Conservation (phyloP, 2,888 invertebrate genomes). For the Lasioglossum malachurum region DNA sequence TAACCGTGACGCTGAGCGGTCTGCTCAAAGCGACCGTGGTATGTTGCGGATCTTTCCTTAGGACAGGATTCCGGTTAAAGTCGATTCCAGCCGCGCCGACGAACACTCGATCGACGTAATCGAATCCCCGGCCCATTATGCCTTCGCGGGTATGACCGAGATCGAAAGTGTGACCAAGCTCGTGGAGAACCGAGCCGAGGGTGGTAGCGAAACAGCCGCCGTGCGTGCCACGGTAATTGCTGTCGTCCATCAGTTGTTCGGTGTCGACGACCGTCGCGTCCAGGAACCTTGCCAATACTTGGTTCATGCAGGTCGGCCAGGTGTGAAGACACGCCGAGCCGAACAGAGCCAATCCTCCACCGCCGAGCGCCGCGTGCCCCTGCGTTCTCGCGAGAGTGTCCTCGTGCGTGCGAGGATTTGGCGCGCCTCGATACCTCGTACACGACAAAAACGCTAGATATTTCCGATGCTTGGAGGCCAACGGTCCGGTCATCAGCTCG, state of each 20-base stretch:
- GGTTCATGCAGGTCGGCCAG: constrained; percentile 91
- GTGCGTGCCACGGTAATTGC: constrained; percentile 94
- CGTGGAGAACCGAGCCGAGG: constrained; percentile 96
- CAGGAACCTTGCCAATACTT: constrained; percentile 88
- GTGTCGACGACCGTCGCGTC: constrained; percentile 89
- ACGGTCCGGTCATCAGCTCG: constrained; percentile 90
- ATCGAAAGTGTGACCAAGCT: constrained; percentile 97
- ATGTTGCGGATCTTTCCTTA: constrained; percentile 87
- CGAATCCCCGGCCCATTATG: constrained; percentile 97
- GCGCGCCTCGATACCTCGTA: constrained; percentile 91
- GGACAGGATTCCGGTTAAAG: constrained; percentile 87
- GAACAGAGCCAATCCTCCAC: constrained; percentile 96
- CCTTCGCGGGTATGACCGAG: constrained; percentile 96
- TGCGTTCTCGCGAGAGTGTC: constrained; percentile 90
- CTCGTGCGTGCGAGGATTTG: constrained; percentile 89
- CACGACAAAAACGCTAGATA: constrained; percentile 96
- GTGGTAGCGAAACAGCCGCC: constrained; percentile 96
- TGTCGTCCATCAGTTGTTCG: constrained; percentile 93
- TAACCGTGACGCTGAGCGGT: constrained; percentile 88
- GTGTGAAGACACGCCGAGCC: constrained; percentile 96
- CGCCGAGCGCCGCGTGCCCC: constrained; percentile 96
- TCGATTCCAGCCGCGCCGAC: constrained; percentile 88
- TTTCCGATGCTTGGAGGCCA: constrained; percentile 88
- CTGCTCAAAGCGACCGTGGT: constrained; percentile 87
- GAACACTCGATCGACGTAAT: constrained; percentile 92